A percentile compares a stretch with the other conserved stretches of the same genome.
Evolutionary conservation across 2,797 vertebrate species (phyloP).

Genomic region (Enoplosus armatus): DNA sequence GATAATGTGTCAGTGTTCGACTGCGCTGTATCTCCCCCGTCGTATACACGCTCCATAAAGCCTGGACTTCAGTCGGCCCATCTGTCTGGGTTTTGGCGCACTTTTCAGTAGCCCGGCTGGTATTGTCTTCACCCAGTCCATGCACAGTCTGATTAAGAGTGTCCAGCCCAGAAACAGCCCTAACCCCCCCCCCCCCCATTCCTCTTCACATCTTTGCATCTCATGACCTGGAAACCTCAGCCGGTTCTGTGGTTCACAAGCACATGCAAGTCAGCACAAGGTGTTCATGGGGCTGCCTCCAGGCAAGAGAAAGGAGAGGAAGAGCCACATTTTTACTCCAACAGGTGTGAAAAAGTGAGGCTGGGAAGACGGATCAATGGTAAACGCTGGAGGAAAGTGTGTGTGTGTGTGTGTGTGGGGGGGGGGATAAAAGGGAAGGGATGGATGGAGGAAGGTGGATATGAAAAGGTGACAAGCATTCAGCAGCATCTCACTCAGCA

Average conservation of each 20-base stretch:
- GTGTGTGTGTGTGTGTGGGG: too few species aligned
- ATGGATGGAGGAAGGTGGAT: neutral
- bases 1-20: too few species aligned
- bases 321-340: neutral
- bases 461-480: slow-evolving; percentile 1
- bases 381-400: slow-evolving; percentile 12
- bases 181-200: too few species aligned
- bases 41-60: too few species aligned
- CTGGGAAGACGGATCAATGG: neutral
- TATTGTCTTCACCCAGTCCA: neutral
- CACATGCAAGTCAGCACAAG: slow-evolving; percentile 18
- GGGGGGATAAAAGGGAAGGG: neutral
- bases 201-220: neutral
- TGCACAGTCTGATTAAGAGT: neutral
- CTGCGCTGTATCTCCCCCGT: too few species aligned
- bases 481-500: slow-evolving; percentile 34
- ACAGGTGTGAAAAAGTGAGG: slow-evolving; percentile 10
- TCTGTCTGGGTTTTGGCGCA: too few species aligned
- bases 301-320: neutral
- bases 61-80: too few species aligned
- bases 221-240: slow-evolving; percentile 5
- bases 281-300: slow-evolving; percentile 1
- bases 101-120: neutral
- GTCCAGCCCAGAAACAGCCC: neutral
- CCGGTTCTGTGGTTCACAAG: slow-evolving; percentile 13